Evolutionary conservation across 2,113 vertebrate species (phyloP), one percentile per base, ranked within the genome.

Genomic region (Pachyramphus minor): DNA sequence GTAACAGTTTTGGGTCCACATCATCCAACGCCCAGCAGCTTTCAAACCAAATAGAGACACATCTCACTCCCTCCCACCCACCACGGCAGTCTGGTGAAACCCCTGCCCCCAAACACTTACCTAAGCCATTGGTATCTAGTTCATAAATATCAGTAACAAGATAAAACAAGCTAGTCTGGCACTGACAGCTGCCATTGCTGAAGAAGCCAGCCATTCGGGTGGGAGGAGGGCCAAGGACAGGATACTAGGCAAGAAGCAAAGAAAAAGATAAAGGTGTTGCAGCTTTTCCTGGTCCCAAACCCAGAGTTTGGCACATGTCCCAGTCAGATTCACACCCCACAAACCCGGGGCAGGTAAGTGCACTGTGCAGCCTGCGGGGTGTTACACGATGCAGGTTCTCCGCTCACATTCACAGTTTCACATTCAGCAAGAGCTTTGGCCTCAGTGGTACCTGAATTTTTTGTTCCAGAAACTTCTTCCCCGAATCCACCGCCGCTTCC

Each of bases 141-240:
- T 99, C 98, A 97, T 99, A 99, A 68, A 99, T 97, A 95, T 99
- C 98, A 87, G 97, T 98, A 67, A 99, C 98, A 77, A 99, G 98
- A 95, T 98, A 98, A 93, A 99, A 98, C 63, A 98, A 98, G 33
- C 98, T 98, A 52, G 98, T 98, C 98, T 99, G 99, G 97, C 99
- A 99, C 45, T 99, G 98, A 93, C 98, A 99, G 98, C 98, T 98
- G 82, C 99, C 99, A 55, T 98, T 98, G 94, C 98, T 98, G 95
- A 99, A 97, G 90, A 99, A 99, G 25, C 97, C 91, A 82, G 97
- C 97, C 98, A 99, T 98, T 77, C 99, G 99, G 67, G 99, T 99
- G 84, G 98, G 97, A 89, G 99, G 99, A 39, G 99, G 99, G 49
- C 99, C 99, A 93, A 99, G 98, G 96, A 99, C 98, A 49, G 99